Base-by-base conservation (phyloP, 2,113 vertebrate genomes). In the Pardalotus punctatus region DNA sequence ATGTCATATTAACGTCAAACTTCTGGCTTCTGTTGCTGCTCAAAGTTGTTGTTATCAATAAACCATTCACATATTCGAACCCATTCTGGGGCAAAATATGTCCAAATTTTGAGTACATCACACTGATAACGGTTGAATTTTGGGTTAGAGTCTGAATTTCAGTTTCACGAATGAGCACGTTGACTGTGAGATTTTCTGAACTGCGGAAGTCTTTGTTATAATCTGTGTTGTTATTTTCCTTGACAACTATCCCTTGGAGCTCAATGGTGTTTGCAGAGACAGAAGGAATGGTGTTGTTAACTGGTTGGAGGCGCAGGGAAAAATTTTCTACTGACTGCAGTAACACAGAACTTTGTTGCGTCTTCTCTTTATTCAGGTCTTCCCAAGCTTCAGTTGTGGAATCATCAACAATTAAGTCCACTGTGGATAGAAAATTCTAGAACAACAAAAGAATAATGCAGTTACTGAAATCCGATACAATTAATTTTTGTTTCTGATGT, bases 351-450 rank as follows among this genome's bases (percentile, higher is more conserved):
- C 98, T 98, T 54, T 87, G 24, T 0, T 1, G 0, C 71, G 36
- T 11, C 0, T 73, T 7, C n/a, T 92, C 71, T 9, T 96, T 21
- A 38, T 93, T 94, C 61, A 98, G 62, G 5, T 38, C 22, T 66
- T 40, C 3, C 81, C 98, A 97, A 85, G 48, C 70, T 1, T 9
- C 2, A 38, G 3, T 4, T 77, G 98, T 28, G 27, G 98, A 73
- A 88, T 98, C 96, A 67, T 90, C 88, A 76, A 98, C 95, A 90
- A 98, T 64, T 8, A 74, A 14, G 11, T 97, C 94, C 35, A 98
- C 97, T 33, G 98, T 97, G 7, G 50, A 76, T n/a, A 99, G 91
- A 60, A 99, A 67, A 33, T 98, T 15, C 99, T 99, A 96, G 29
- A 98, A 98, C 29, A 48, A 53, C 71, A 89, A 94, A 23, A 91